phyloP scores from a whole-genome alignment of 2,888 invertebrate species.

The Dendrolimus pini region DNA sequence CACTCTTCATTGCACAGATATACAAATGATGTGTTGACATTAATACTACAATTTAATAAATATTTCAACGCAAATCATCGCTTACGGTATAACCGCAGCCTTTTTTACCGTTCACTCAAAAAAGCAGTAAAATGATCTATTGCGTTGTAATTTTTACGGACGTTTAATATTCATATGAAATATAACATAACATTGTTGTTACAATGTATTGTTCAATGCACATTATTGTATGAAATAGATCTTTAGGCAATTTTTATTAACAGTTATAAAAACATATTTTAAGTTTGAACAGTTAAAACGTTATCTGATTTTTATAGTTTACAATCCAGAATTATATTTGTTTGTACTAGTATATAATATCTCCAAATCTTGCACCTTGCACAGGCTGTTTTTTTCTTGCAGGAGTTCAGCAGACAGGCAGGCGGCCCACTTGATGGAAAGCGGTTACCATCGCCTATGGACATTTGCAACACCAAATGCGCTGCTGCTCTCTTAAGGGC shows the following conservation, averaged over 20 bases:
- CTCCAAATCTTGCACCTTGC: too few relatives aligned
- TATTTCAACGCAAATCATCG: not conserved
- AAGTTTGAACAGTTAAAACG: conserved; percentile 2
- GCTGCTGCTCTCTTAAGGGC: too few relatives aligned
- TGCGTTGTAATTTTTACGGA: conserved; percentile 24
- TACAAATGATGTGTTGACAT: too few relatives aligned
- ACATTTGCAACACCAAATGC: too few relatives aligned
- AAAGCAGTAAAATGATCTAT: conserved; percentile 33
- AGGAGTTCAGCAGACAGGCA: too few relatives aligned
- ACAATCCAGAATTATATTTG: too few relatives aligned
- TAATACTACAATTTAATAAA: too few relatives aligned
- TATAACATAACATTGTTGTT: conserved; percentile 10
- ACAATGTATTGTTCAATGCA: conserved; percentile 1
- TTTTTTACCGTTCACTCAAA: conserved; percentile 24
- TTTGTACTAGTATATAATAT: too few relatives aligned
- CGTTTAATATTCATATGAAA: conserved; percentile 10
- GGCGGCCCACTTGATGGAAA: too few relatives aligned
- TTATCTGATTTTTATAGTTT: not conserved
- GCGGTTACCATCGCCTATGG: too few relatives aligned
- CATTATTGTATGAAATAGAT: not conserved
- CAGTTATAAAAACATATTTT: conserved; percentile 2
- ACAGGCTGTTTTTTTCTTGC: too few relatives aligned
- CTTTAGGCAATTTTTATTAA: conserved; percentile 1
- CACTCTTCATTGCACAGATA: too few relatives aligned
- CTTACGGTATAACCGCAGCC: not conserved